Evolutionary conservation across 2,888 invertebrate species (phyloP).

Genomic region (Penaeus monodon): DNA sequence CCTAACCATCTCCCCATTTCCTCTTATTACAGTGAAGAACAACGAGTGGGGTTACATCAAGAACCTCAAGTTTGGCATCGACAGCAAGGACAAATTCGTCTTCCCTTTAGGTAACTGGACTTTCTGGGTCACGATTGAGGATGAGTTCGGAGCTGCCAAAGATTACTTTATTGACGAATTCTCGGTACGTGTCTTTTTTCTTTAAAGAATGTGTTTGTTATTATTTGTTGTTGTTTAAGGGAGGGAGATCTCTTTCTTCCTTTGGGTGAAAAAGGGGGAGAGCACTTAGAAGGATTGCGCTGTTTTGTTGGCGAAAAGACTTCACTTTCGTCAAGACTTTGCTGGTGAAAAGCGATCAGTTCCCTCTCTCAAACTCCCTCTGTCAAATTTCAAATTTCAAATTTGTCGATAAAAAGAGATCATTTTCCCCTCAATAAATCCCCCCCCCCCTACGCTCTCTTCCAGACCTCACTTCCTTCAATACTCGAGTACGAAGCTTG

Average conservation of each 20-base stretch:
- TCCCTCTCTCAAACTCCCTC: no score
- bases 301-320: no score
- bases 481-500: conserved; percentile 8
- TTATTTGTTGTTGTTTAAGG: no score
- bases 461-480: conserved; percentile 14
- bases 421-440: neutral
- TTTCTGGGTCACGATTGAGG: conserved; percentile 5
- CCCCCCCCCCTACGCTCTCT: no score
- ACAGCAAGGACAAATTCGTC: conserved; percentile 10
- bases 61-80: conserved; percentile 26
- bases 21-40: conserved; percentile 8
- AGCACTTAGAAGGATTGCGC: no score
- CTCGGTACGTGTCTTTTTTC: conserved; percentile 5
- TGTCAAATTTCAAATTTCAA: neutral
- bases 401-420: neutral
- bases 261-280: no score
- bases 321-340: no score
- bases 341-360: no score
- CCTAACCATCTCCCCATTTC: neutral
- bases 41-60: neutral
- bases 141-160: conserved; percentile 5
- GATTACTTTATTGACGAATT: neutral
- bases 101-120: conserved; percentile 28
- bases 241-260: no score
- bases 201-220: no score